These are phyloP conservation scores for Carcinoscorpius rotundicauda DNA, from an alignment of 1,140 invertebrate genomes.

Conservation along the genomic window DNA sequence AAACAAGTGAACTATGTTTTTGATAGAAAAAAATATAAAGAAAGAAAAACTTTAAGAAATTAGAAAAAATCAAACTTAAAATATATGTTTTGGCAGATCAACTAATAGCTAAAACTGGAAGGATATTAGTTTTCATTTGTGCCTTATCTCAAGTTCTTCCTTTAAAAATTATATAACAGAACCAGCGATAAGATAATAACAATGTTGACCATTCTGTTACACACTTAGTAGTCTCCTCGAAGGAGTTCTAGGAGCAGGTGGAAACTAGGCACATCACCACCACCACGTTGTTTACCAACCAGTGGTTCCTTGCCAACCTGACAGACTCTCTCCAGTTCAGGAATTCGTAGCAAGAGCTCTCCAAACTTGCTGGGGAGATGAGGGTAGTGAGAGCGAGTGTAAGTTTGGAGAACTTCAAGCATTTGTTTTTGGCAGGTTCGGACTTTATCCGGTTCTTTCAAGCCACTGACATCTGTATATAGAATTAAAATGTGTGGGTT, in stretches of 20 bases:
- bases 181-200: too few relatives aligned
- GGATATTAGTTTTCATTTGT: too few relatives aligned
- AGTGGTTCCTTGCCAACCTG: constrained; percentile 89
- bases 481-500: too few relatives aligned
- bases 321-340: constrained; percentile 85
- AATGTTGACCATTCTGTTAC: too few relatives aligned
- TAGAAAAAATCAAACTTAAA: too few relatives aligned
- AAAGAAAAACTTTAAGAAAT: too few relatives aligned
- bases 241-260: constrained; percentile 90
- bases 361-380: constrained; percentile 89
- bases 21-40: too few relatives aligned
- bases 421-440: constrained; percentile 86
- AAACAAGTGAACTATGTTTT: too few relatives aligned
- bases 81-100: too few relatives aligned
- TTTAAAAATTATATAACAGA: too few relatives aligned
- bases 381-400: constrained; percentile 80
- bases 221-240: constrained; percentile 51
- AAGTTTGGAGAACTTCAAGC: constrained; percentile 78
- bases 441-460: constrained; percentile 82
- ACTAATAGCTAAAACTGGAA: too few relatives aligned
- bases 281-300: constrained; percentile 64
- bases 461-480: constrained; percentile 63
- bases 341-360: constrained; percentile 79
- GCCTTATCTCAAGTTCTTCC: too few relatives aligned
- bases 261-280: constrained; percentile 62